These are phyloP conservation scores for Palloptera scutellata DNA, from an alignment of 2,888 invertebrate species.

Conservation along the genomic window DNA sequence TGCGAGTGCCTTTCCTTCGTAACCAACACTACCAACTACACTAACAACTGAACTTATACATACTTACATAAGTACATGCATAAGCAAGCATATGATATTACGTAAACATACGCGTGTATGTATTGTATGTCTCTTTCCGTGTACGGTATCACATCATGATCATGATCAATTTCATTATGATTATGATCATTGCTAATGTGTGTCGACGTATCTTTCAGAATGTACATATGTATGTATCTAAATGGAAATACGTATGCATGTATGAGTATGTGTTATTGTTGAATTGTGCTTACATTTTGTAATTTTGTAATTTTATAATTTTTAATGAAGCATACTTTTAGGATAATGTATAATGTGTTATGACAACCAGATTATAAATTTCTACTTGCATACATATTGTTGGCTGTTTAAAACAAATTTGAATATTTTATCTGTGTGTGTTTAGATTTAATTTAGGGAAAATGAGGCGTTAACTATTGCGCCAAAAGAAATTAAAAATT, in stretches of 20 bases:
- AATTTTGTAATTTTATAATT: constrained; percentile 21
- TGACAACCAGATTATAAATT: no score
- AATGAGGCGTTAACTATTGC: no score
- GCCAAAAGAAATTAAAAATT: no score
- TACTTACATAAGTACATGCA: no score
- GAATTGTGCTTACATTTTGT: constrained; percentile 4
- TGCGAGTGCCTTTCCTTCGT: no score
- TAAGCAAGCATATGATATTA: background rate
- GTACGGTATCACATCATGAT: background rate
- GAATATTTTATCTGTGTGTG: background rate
- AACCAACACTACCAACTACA: no score
- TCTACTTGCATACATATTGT: background rate
- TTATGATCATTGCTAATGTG: no score
- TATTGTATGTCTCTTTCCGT: background rate
- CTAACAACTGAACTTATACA: no score
- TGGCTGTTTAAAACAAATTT: background rate
- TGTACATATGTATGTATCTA: no score
- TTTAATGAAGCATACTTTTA: constrained; percentile 26
- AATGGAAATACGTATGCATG: background rate
- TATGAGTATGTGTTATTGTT: background rate
- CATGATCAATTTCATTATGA: background rate
- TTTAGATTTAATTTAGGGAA: constrained; percentile 21
- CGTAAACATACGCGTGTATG: background rate
- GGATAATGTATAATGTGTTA: background rate
- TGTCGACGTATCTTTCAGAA: no score